Evolutionary conservation across 2,888 invertebrate genomes (phyloP), one percentile per base, ranked within the genome.

Genomic region (Scaeva pyrastri): DNA sequence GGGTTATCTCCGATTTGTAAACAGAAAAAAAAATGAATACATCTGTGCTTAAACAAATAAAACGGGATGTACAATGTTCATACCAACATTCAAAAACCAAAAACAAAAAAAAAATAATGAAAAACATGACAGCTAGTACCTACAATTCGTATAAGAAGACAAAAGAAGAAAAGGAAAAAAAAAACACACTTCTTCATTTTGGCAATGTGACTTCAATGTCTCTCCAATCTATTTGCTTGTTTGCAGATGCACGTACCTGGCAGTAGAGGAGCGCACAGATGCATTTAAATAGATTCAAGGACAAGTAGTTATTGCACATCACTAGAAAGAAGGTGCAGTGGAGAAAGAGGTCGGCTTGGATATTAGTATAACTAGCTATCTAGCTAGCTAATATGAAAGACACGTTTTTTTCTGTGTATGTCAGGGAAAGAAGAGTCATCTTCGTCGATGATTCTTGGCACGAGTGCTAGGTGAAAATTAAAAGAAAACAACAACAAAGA

Each of bases 241-340:
- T 86, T 86, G 86, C 82, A 82, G 86, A 86, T 82, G 71, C 82
- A 81, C 82, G 82, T 86, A 86, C 85, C 85, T 86, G 85, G 56
- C 85, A 70, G 64, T 73, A 80, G 68, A 82, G 74, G 55, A 74
- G 77, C 56, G 55, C 86, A 77, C 71, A 77, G 74, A 82, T 77
- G 77, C 71, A 74, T 82, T 86, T 78, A 86, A 86, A 86, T 86
- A 86, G 86, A 86, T 86, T 86, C 86, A 86, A 86, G 86, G 86
- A 82, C 82, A 86, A 86, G 82, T 86, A 66, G 66, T 66, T 66
- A 77, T 78, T 82, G 86, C 86, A 86, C 50, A 77, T 74, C 82
- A 82, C 64, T 78, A 68, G 81, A 68, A 79, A 74, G 70, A 60
- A 78, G 50, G 52, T 77, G 74, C 78, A 86, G 39, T 60, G 76